Percentiles rank a stretch among this genome's conserved stretches.
Conservation (phyloP, 2,797 vertebrate genomes). For the Cuniculus paca region DNA sequence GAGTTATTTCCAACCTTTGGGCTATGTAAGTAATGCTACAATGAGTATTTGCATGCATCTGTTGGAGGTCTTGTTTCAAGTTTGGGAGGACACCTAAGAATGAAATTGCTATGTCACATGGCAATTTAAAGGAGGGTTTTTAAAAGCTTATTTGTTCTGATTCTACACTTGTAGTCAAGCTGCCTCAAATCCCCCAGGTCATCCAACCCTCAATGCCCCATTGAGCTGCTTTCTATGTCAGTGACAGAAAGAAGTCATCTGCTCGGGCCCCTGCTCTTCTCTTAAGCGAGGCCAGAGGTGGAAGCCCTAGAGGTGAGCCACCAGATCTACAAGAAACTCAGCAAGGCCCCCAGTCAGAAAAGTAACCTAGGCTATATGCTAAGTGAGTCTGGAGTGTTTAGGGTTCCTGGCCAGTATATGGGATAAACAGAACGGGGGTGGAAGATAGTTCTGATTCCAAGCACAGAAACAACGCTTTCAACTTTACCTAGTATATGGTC, state of each 20-base stretch:
- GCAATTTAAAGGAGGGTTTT: constrained; percentile 3
- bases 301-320: not conserved
- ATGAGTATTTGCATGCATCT: not conserved
- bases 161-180: constrained; percentile 30
- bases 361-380: not conserved
- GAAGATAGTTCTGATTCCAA: constrained; percentile 22
- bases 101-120: not conserved
- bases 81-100: not conserved
- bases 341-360: constrained; percentile 17
- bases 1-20: constrained; percentile 4
- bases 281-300: not conserved
- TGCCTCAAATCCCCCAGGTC: not conserved
- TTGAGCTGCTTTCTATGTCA: not conserved
- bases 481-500: not conserved
- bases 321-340: not conserved
- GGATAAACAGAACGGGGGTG: not conserved
- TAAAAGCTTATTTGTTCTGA: constrained; percentile 38
- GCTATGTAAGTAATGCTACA: not conserved
- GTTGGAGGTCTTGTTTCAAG: not conserved
- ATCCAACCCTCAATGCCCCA: not conserved
- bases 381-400: constrained; percentile 1
- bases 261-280: not conserved
- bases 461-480: constrained; percentile 21
- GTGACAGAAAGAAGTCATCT: not conserved
- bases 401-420: not conserved